phyloP scores from a whole-genome alignment of 2,797 vertebrate genomes.

The Eurystomus glaucurus region DNA sequence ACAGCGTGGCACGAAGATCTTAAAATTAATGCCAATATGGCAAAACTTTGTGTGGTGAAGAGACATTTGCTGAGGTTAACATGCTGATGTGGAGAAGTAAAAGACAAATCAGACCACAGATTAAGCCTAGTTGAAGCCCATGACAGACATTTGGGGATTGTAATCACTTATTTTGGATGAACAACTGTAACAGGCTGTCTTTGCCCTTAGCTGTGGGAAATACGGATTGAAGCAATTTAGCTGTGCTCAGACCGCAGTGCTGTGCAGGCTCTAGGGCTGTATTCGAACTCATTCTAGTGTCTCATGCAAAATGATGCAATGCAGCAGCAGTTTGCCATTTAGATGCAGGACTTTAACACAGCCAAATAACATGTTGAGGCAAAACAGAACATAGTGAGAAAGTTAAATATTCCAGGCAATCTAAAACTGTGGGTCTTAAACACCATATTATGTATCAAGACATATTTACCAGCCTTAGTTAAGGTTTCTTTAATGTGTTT shows the following conservation, averaged over 20 bases:
- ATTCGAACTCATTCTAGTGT: not conserved
- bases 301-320: not conserved
- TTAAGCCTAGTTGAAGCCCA: not conserved
- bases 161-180: not conserved
- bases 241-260: not conserved
- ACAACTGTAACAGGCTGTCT: not conserved
- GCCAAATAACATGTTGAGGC: conserved; percentile 18
- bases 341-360: conserved; percentile 11
- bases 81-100: not conserved
- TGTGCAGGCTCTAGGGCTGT: not conserved
- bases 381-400: not conserved
- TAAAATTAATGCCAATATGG: not conserved
- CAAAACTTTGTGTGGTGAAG: not conserved
- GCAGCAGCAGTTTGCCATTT: conserved; percentile 19
- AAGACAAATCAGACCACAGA: not conserved
- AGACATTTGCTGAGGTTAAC: not conserved
- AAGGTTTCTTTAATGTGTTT: conserved; percentile 39
- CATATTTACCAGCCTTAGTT: conserved; percentile 17
- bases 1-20: not conserved
- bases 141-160: not conserved
- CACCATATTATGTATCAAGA: not conserved
- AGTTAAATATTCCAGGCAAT: conserved; percentile 25
- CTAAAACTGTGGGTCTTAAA: conserved; percentile 54
- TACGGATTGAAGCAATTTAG: not conserved
- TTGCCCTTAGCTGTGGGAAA: not conserved